A percentile compares a stretch with the other conserved stretches of the same genome.
These are phyloP conservation scores for Intellagama lesueurii DNA, from an alignment of 2,797 vertebrate genomes.

Conservation along the genomic window DNA sequence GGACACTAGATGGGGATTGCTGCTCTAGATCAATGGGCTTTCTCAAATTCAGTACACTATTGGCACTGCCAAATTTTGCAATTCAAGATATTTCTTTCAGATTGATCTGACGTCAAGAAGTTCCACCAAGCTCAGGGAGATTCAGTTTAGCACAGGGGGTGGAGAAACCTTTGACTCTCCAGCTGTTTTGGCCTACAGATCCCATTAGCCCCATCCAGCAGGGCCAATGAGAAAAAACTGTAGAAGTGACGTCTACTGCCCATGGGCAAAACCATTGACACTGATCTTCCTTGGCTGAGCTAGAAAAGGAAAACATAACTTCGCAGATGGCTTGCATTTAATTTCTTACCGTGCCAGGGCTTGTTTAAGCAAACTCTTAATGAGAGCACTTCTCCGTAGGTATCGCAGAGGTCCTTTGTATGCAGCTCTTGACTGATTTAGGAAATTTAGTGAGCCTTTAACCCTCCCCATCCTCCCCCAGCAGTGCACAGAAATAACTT, in stretches of 20 bases:
- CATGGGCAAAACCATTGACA: conserved; percentile 15
- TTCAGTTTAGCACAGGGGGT: neutral
- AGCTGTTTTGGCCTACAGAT: no score
- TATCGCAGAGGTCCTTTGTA: conserved; percentile 27
- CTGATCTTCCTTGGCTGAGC: neutral
- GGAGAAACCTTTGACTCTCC: no score
- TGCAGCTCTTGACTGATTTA: conserved; percentile 35
- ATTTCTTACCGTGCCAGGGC: conserved; percentile 13
- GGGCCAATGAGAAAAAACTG: no score
- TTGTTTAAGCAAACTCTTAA: conserved; percentile 9
- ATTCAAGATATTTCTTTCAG: neutral
- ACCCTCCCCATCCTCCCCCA: neutral
- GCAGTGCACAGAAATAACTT: conserved; percentile 25
- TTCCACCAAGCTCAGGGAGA: neutral
- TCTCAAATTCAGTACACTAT: neutral
- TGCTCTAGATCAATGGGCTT: neutral
- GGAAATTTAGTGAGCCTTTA: conserved; percentile 30
- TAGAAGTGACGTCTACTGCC: no score
- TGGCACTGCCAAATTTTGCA: neutral
- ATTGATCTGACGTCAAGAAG: neutral
- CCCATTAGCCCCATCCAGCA: no score
- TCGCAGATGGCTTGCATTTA: conserved; percentile 11
- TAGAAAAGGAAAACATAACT: neutral
- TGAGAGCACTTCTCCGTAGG: conserved; percentile 2
- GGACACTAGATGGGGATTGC: neutral